Percentiles rank a stretch among this genome's conserved stretches.
These are phyloP conservation scores for Passerculus sandwichensis DNA, from an alignment of 2,797 vertebrate species.

Conservation along the genomic window DNA sequence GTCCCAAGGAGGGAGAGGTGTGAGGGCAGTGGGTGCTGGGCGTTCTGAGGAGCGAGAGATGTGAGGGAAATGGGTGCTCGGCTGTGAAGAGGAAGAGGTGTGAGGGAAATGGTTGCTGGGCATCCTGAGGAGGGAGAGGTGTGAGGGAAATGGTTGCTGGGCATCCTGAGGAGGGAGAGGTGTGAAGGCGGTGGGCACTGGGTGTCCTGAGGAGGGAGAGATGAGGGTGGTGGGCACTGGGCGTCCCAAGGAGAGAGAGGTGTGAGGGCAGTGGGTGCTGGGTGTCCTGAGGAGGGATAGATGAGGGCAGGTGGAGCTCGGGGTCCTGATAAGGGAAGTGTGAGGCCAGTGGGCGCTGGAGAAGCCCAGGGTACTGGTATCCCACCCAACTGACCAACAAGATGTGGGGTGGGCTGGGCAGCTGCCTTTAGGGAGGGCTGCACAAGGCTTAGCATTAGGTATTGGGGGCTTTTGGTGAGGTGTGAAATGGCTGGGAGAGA, in stretches of 20 bases:
- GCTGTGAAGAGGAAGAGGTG: no score
- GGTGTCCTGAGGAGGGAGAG: no score
- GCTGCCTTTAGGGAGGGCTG: background rate
- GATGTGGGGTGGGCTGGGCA: background rate
- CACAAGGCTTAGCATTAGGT: background rate
- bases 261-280: accelerated
- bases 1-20: no score
- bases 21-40: accelerated
- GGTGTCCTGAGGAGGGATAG: background rate
- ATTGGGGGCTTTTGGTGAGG: background rate
- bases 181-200: no score
- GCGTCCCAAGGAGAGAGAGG: no score
- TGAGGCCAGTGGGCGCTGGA: background rate
- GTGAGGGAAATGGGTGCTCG: background rate
- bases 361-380: background rate
- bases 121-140: background rate
- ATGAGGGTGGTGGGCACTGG: no score
- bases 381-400: accelerated
- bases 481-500: background rate
- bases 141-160: accelerated
- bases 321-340: background rate
- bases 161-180: no score
- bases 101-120: background rate
- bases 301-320: accelerated
- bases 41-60: no score